phyloP scores from a whole-genome alignment of 2,888 invertebrate genomes.

The Xestia rhomboidea region DNA sequence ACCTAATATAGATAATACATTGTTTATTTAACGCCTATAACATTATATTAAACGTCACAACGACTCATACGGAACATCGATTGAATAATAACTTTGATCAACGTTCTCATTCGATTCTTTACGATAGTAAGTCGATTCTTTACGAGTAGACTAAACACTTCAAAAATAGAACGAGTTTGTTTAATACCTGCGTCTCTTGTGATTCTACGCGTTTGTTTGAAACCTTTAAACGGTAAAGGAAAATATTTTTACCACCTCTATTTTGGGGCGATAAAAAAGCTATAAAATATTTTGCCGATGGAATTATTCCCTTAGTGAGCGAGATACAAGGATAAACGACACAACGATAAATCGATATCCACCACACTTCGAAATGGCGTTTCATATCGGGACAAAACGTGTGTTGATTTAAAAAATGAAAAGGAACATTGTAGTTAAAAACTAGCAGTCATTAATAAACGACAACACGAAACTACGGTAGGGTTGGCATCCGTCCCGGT shows the following conservation, averaged over 20 bases:
- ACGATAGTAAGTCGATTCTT: slow-evolving; percentile 32
- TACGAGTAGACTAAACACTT: slow-evolving; percentile 52
- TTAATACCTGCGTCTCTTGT: slow-evolving; percentile 25
- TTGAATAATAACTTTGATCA: slow-evolving; percentile 24
- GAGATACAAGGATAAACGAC: slow-evolving; percentile 40
- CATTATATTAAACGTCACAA: background rate
- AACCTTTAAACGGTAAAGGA: slow-evolving; percentile 43
- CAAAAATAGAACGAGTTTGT: slow-evolving; percentile 47
- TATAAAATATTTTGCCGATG: slow-evolving; percentile 52
- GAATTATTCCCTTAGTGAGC: slow-evolving; percentile 33
- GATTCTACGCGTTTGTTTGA: slow-evolving; percentile 24
- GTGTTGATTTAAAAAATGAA: background rate
- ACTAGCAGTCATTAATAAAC: slow-evolving; percentile 22
- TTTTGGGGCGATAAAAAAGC: slow-evolving; percentile 57
- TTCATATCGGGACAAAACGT: slow-evolving; percentile 4
- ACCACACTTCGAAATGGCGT: slow-evolving; percentile 19
- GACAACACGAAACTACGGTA: slow-evolving; percentile 26
- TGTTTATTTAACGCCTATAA: background rate
- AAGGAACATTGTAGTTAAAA: slow-evolving; percentile 5
- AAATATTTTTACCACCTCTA: slow-evolving; percentile 51
- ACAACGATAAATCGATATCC: slow-evolving; percentile 41
- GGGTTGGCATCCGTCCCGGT: too few relatives aligned
- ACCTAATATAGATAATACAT: background rate
- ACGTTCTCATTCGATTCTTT: slow-evolving; percentile 19
- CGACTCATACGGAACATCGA: slow-evolving; percentile 32